phyloP scores from a whole-genome alignment of 2,888 invertebrate species.

The Diloba caeruleocephala region DNA sequence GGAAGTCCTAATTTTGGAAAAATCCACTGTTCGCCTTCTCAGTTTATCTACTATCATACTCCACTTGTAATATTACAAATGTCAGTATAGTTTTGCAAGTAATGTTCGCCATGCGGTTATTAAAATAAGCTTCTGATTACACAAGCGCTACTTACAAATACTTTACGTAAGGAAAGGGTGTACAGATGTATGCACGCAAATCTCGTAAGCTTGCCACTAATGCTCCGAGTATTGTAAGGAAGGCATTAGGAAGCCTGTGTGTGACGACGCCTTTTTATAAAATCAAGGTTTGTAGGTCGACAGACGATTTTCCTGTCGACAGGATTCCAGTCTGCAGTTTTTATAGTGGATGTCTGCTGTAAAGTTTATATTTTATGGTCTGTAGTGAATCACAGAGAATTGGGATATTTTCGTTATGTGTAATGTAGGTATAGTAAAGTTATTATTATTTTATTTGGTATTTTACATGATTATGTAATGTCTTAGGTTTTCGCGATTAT shows the following conservation, averaged over 20 bases:
- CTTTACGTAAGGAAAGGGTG: not conserved
- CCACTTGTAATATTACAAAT: too few relatives aligned
- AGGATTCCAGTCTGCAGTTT: conserved; percentile 5
- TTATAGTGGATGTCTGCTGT: conserved; percentile 5
- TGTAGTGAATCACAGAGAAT: too few relatives aligned
- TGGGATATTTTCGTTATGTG: too few relatives aligned
- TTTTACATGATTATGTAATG: too few relatives aligned
- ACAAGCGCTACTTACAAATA: not conserved
- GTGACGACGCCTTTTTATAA: conserved; percentile 16
- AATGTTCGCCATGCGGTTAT: too few relatives aligned
- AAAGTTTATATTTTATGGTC: conserved; percentile 1
- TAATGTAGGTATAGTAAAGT: too few relatives aligned
- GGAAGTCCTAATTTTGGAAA: too few relatives aligned
- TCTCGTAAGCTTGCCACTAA: conserved; percentile 38
- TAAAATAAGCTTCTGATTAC: not conserved
- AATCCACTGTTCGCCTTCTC: too few relatives aligned
- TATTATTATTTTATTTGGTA: too few relatives aligned
- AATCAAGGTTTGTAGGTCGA: conserved; percentile 28
- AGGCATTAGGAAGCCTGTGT: conserved; percentile 52
- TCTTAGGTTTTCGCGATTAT: too few relatives aligned
- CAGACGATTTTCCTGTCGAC: conserved; percentile 1
- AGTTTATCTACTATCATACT: too few relatives aligned
- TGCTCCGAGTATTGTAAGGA: conserved; percentile 41
- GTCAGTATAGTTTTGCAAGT: too few relatives aligned
- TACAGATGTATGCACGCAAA: conserved; percentile 27